Evolutionary conservation across 2,797 vertebrate genomes (phyloP), one percentile per base, ranked within the genome.

Genomic region (Sebastes oblongus): DNA sequence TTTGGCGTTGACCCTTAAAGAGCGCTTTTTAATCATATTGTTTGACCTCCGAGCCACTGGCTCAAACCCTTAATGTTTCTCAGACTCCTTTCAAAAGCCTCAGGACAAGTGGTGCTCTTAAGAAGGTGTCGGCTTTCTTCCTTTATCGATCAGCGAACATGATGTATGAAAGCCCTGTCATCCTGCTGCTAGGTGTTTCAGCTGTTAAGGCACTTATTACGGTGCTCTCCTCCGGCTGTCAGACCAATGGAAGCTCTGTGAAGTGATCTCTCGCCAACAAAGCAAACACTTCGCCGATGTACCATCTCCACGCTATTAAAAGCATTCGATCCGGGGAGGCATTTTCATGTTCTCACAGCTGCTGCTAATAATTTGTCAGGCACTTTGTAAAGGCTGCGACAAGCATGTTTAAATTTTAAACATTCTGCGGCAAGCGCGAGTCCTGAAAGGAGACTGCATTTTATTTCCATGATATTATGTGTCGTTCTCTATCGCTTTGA

Each of bases 331-430:
- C 79, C 34, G 55, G 50, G 60, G 68, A 81, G 66, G 69, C 73
- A 32, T 86, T 85, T 91, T 91, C 82, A 86, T 85, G 85, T 89
- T 85, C 80, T 74, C 77, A 65, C 70, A 62, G 58, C 70, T 69
- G 80, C 83, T 61, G 42, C 83, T 88, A 39, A 90, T 87, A 70
- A 88, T 89, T 90, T 88, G 84, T 83, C 85, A 88, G 84, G 69
- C 77, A 22, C 83, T 90, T 88, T 90, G 86, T 79, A 83, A 90
- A 83, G 65, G 70, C 86, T 86, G 78, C 62, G 81, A 89, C 87
- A 78, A 84, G 86, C 83, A 65, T 80, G 84, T 90, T 91, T 90
- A 90, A 88, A 93, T 83, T 93, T 90, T 88, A 86, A 92, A 88
- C 76, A 89, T 83, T 88, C 84, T 88, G 91, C 69, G 29, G 78